Percentiles rank a stretch among this genome's conserved stretches.
Conservation (phyloP, 2,888 invertebrate species). For the Lissocephala sabroskyi region DNA sequence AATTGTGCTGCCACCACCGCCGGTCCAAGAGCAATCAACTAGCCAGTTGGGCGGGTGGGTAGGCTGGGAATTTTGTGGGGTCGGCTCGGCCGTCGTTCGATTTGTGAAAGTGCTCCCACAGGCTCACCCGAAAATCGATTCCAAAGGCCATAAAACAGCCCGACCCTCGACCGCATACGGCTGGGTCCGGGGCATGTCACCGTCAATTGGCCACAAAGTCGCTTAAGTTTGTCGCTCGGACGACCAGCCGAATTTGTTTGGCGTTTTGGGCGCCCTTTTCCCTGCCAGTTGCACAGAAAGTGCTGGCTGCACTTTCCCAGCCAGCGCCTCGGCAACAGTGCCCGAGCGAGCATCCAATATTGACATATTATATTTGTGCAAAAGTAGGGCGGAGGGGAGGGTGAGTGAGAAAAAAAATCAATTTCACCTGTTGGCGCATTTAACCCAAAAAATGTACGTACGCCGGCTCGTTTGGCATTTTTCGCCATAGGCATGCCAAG, state of each 20-base stretch:
- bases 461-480: not conserved
- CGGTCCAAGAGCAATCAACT: too few relatives aligned
- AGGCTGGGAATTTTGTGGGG: not conserved
- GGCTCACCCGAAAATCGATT: constrained; percentile 39
- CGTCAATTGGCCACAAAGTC: constrained; percentile 34
- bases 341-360: constrained; percentile 55
- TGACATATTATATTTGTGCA: constrained; percentile 71
- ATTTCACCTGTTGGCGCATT: constrained; percentile 70
- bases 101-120: constrained; percentile 44
- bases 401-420: constrained; percentile 72
- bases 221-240: constrained; percentile 13
- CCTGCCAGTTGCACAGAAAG: not conserved
- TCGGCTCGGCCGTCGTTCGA: not conserved
- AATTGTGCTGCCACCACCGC: constrained; percentile 20
- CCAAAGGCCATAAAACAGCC: not conserved
- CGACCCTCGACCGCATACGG: constrained; percentile 1
- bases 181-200: constrained; percentile 1
- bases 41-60: too few relatives aligned
- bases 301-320: constrained; percentile 58
- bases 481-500: constrained; percentile 18
- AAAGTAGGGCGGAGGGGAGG: too few relatives aligned
- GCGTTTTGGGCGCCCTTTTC: constrained; percentile 24
- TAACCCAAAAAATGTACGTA: constrained; percentile 63
- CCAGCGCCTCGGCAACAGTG: constrained; percentile 13
- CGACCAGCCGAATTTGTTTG: constrained; percentile 44